Conservation (phyloP, 2,888 invertebrate species). For the Chrysotoxum bicinctum region DNA sequence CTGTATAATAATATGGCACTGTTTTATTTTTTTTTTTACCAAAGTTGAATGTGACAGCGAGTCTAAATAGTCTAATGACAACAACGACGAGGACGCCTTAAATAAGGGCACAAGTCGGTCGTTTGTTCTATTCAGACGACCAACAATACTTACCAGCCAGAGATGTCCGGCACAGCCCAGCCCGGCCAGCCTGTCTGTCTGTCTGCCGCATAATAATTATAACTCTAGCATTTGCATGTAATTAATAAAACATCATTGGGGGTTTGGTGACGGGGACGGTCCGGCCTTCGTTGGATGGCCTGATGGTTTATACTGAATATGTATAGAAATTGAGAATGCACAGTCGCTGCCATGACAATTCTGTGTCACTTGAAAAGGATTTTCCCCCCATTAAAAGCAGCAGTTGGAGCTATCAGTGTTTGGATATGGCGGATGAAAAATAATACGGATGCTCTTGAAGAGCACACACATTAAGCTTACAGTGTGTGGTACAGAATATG, state of each 20-base stretch:
- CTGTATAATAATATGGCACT: conserved; percentile 3
- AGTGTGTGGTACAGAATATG: not conserved
- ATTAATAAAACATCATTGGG: conserved; percentile 69
- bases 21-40: not conserved
- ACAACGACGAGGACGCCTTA: conserved; percentile 12
- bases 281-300: conserved; percentile 45
- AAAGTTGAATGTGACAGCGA: conserved; percentile 27
- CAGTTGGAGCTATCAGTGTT: conserved; percentile 1
- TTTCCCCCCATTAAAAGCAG: not conserved
- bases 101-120: conserved; percentile 51
- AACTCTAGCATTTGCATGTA: conserved; percentile 63
- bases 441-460: conserved; percentile 1
- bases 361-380: conserved; percentile 17
- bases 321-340: not conserved
- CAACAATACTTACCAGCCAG: not conserved
- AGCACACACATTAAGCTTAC: not conserved
- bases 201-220: conserved; percentile 58
- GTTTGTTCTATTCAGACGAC: conserved; percentile 11
- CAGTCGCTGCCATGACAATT: not conserved
- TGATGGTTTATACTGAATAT: conserved; percentile 1
- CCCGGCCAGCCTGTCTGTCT: conserved; percentile 14
- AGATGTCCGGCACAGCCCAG: not conserved
- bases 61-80: conserved; percentile 23
- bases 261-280: not conserved
- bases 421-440: conserved; percentile 10